These are phyloP conservation scores for Brachyrhaphis roseni DNA, from an alignment of 2,797 vertebrate species.

Conservation along the genomic window DNA sequence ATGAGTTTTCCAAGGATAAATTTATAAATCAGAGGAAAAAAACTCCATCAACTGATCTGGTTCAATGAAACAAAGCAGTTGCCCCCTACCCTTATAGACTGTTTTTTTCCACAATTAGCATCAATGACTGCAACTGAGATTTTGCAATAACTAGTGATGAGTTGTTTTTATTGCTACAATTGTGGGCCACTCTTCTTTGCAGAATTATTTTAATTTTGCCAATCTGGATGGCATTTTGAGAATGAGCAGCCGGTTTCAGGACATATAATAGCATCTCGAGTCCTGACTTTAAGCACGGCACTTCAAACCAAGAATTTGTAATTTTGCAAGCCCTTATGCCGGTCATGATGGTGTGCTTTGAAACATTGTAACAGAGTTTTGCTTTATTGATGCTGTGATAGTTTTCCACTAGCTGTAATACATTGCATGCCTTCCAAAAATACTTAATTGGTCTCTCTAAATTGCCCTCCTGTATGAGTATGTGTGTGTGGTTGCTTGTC, in stretches of 20 bases:
- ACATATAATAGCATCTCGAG: neutral
- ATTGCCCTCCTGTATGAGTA: neutral
- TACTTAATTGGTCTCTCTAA: neutral
- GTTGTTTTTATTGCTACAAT: neutral
- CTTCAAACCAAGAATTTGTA: neutral
- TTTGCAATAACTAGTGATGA: neutral
- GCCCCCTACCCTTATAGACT: neutral
- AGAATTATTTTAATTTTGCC: neutral
- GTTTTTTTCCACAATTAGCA: neutral
- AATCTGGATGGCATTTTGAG: neutral
- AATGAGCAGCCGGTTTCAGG: neutral
- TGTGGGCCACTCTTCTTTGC: neutral
- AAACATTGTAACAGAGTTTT: neutral
- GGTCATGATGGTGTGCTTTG: neutral
- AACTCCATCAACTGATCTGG: neutral
- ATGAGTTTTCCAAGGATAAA: neutral
- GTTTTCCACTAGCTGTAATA: neutral
- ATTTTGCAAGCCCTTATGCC: neutral
- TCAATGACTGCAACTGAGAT: neutral
- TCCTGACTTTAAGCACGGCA: neutral
- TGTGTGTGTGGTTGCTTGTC: neutral
- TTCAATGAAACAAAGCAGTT: neutral
- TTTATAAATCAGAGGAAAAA: neutral
- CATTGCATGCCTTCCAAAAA: neutral
- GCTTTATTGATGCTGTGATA: neutral